Conservation (phyloP, 2,888 invertebrate species). For the Blastobasis lacticolella region DNA sequence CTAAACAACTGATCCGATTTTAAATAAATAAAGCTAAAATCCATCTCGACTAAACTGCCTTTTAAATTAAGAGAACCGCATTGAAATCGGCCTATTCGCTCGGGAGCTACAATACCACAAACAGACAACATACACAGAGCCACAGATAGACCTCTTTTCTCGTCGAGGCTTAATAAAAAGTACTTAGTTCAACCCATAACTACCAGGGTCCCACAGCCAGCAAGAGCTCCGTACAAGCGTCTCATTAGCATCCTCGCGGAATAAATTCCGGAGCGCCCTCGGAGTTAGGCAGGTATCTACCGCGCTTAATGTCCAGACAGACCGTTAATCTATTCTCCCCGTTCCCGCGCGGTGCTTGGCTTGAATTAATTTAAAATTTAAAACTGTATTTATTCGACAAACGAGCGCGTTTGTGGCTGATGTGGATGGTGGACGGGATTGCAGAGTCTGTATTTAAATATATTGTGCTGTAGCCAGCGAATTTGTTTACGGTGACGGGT, state of each 20-base stretch:
- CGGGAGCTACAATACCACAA: too few relatives aligned
- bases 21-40: too few relatives aligned
- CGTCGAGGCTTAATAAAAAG: too few relatives aligned
- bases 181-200: not conserved
- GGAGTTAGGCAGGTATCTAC: constrained; percentile 9
- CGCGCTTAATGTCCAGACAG: constrained; percentile 16
- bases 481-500: not conserved
- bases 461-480: not conserved
- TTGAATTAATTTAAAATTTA: constrained; percentile 23
- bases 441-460: too few relatives aligned
- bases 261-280: constrained; percentile 22
- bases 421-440: too few relatives aligned
- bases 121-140: too few relatives aligned
- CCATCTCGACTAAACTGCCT: too few relatives aligned
- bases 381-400: constrained; percentile 9
- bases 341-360: constrained; percentile 24
- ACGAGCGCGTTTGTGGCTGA: not conserved
- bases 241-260: constrained; percentile 36
- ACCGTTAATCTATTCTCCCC: constrained; percentile 31
- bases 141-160: too few relatives aligned
- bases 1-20: too few relatives aligned
- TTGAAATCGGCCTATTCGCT: too few relatives aligned
- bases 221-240: constrained; percentile 20
- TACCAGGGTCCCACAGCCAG: constrained; percentile 22
- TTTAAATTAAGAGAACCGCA: too few relatives aligned